phyloP scores from a whole-genome alignment of 1,140 invertebrate genomes.

The Pseudomyrmex flavicornis region DNA sequence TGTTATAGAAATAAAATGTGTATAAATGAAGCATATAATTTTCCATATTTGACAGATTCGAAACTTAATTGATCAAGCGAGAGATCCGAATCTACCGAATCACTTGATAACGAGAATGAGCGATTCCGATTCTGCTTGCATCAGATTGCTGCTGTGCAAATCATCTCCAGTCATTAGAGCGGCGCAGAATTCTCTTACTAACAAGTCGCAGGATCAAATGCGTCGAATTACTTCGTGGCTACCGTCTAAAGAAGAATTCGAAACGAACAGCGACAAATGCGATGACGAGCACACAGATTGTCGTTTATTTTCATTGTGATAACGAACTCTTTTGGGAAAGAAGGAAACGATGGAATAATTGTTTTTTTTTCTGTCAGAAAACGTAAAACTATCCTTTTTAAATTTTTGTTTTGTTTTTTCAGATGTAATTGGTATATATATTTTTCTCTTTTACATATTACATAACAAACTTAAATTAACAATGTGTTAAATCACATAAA shows the following conservation, averaged over 20 bases:
- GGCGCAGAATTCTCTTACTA: constrained; percentile 88
- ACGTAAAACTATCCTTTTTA: background rate
- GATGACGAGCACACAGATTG: constrained; percentile 88
- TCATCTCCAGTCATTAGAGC: constrained; percentile 90
- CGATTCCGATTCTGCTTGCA: constrained; percentile 88
- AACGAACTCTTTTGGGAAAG: background rate
- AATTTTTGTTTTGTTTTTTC: background rate
- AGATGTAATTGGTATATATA: background rate
- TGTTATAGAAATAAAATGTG: background rate
- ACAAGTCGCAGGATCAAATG: constrained; percentile 70
- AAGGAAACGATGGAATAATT: background rate
- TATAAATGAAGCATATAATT: background rate
- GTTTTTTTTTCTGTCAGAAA: background rate
- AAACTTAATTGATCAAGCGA: constrained; percentile 86
- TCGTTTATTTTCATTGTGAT: constrained; percentile 74
- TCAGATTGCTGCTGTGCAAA: constrained; percentile 92
- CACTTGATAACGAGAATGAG: constrained; percentile 87
- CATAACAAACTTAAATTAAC: constrained; percentile 23
- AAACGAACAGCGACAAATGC: constrained; percentile 87
- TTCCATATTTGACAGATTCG: constrained; percentile 81
- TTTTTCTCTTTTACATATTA: constrained; percentile 13
- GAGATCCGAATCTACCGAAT: constrained; percentile 87
- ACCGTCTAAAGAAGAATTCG: constrained; percentile 88
- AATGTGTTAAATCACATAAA: constrained; percentile 15
- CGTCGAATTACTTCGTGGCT: constrained; percentile 83